phyloP scores from a whole-genome alignment of 1,140 invertebrate genomes.

The Triops cancriformis region DNA sequence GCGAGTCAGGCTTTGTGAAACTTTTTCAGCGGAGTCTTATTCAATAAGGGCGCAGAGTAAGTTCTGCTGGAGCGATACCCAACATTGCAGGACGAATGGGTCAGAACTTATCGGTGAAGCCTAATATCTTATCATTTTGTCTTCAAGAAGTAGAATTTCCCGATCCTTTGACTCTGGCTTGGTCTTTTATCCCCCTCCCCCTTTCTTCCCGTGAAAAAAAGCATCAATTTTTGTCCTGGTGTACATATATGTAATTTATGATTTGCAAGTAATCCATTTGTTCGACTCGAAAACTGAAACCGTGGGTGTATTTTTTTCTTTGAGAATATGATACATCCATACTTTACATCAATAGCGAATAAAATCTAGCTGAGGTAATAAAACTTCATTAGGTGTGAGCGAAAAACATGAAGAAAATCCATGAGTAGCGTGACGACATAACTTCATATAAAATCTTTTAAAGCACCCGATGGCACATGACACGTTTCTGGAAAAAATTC shows the following conservation, averaged over 20 bases:
- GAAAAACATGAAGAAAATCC: background rate
- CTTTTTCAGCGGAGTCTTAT: background rate
- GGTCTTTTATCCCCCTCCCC: background rate
- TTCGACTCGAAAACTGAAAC: background rate
- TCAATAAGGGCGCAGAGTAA: too few species aligned
- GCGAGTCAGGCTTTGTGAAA: background rate
- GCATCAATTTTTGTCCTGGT: background rate
- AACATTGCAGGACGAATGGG: too few species aligned
- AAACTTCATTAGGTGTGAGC: background rate
- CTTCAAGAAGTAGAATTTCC: background rate
- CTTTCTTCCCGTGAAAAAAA: too few species aligned
- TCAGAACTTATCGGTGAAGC: too few species aligned
- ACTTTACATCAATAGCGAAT: background rate
- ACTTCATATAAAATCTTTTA: too few species aligned
- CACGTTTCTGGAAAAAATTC: background rate
- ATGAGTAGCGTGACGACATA: too few species aligned
- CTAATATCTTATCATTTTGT: background rate
- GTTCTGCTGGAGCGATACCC: too few species aligned
- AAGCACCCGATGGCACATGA: too few species aligned
- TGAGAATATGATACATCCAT: background rate
- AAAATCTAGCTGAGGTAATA: background rate
- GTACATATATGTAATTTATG: conserved; percentile 10
- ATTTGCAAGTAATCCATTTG: background rate
- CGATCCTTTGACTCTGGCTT: background rate
- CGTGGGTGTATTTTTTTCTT: background rate